Conservation (phyloP, 2,797 vertebrate species). For the Alca torda region DNA sequence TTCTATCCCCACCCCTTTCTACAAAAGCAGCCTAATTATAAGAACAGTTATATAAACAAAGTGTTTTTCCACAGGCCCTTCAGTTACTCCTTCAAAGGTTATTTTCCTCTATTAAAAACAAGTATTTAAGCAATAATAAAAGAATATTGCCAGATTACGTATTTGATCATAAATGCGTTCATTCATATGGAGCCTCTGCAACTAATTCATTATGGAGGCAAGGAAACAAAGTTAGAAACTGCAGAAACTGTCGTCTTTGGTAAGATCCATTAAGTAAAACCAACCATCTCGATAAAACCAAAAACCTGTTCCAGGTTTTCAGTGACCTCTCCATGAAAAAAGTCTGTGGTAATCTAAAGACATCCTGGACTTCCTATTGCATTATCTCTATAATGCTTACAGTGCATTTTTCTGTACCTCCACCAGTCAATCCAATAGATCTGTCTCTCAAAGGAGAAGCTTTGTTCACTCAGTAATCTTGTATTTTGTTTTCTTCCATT, state of each 20-base stretch:
- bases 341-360: neutral
- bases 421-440: neutral
- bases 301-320: neutral
- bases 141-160: neutral
- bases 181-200: neutral
- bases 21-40: neutral
- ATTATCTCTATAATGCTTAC: neutral
- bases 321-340: neutral
- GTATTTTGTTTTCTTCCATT: neutral
- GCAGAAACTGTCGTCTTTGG: neutral
- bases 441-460: neutral
- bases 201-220: neutral
- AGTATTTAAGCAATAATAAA: neutral
- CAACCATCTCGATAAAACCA: neutral
- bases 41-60: neutral
- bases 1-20: neutral
- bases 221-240: neutral
- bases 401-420: neutral
- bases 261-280: neutral
- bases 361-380: neutral
- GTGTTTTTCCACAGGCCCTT: neutral
- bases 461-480: neutral
- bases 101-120: neutral
- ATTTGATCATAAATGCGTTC: neutral
- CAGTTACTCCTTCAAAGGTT: neutral